Evolutionary conservation across 2,113 vertebrate genomes (phyloP), one percentile per base, ranked within the genome.

Genomic region (Gymnarchus niloticus): DNA sequence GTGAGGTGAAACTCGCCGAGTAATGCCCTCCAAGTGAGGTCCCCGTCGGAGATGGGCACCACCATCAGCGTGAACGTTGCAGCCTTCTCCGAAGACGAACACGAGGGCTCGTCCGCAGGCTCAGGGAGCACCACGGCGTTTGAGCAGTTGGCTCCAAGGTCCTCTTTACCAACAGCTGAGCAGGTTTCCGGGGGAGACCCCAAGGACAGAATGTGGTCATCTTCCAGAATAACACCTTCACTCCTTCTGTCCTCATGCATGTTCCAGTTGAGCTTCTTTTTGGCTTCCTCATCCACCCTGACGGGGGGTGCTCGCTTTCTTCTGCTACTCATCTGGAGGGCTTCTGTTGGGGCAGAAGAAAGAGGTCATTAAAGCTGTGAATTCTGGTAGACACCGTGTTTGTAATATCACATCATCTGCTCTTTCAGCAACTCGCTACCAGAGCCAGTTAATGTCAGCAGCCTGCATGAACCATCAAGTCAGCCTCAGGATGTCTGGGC

Each of bases 161-260:
- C 28, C 2, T 94, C 92, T 78, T 92, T 91, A 0, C 88, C 59
- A 23, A 89, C 6, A 6, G 91, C 52, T 83, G 92, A 0, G 77
- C 90, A 86, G 8, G 88, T 84, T 4, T 88, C 51, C 84, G 91
- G 86, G n/a, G 91, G 81, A 41, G 93, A 91, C 86, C 92, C 92
- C 77, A 92, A 86, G 6, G 91, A 90, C 0, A 87, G 88, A 88
- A 90, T 51, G 0, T 86, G 5, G 14, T 82, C 80, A 1, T 91
- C 92, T 28, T 87, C 87, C n/a, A 28, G 86, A 1, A 89, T 61
- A 0, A 51, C 6, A 0, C 91, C 91, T 33, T 95, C 95, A 37
- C 90, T 92, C 87, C 90, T 95, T 9, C 96, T 90, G 87, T 98
- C 96, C 59, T 99, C 97, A 6, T 96, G 91, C 98, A 99, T 99